Percentiles rank a stretch among this genome's conserved stretches.
Evolutionary conservation across 2,888 invertebrate genomes (phyloP).

Genomic region (Drosophila anomalata): DNA sequence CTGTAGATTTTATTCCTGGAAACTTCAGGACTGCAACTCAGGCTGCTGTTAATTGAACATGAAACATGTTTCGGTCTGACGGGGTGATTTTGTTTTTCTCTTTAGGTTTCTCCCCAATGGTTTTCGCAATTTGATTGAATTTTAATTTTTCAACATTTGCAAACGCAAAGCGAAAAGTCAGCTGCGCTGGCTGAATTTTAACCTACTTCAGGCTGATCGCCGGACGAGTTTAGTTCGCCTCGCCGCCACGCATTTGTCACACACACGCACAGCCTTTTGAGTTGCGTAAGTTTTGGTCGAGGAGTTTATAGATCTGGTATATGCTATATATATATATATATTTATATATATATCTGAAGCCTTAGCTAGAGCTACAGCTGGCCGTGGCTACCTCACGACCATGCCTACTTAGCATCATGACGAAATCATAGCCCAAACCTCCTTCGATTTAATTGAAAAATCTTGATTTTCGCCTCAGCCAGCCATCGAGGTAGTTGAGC

Average conservation of each 20-base stretch:
- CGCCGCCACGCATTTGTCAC: constrained; percentile 74
- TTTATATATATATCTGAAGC: constrained; percentile 3
- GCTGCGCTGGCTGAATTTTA: constrained; percentile 66
- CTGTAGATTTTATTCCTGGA: constrained; percentile 29
- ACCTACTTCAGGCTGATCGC: constrained; percentile 67
- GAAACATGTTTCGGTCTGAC: constrained; percentile 68
- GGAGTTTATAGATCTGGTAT: constrained; percentile 12
- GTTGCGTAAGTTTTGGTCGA: constrained; percentile 47
- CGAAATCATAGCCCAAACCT: constrained; percentile 55
- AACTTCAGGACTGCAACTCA: constrained; percentile 1
- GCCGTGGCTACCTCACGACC: constrained; percentile 65
- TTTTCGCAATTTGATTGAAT: constrained; percentile 80
- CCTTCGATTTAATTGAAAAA: constrained; percentile 69
- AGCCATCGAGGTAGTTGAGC: neutral
- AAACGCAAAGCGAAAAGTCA: constrained; percentile 64
- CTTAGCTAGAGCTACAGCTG: constrained; percentile 50
- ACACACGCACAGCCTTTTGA: constrained; percentile 59
- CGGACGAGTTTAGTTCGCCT: constrained; percentile 76
- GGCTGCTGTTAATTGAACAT: constrained; percentile 72
- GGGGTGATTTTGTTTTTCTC: constrained; percentile 40
- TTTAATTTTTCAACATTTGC: constrained; percentile 74
- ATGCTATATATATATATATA: constrained; percentile 5
- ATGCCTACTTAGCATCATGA: constrained; percentile 76
- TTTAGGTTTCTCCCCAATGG: constrained; percentile 35
- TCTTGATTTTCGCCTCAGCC: constrained; percentile 58